Evolutionary conservation across 2,797 vertebrate species (phyloP), one percentile per base, ranked within the genome.

Genomic region (Luscinia luscinia): DNA sequence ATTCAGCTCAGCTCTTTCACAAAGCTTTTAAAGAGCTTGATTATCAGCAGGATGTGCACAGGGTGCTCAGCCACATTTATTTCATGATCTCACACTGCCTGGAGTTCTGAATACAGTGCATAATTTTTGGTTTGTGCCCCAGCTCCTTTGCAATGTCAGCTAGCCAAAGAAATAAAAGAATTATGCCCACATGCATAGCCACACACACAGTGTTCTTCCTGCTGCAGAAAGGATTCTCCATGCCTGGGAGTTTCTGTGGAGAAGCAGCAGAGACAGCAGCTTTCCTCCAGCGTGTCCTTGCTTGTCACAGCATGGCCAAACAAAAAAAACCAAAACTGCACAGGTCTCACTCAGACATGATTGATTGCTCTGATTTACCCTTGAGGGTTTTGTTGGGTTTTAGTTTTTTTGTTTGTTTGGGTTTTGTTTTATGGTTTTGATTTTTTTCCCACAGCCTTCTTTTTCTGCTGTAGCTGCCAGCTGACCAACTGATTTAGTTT

Each of bases 141-240:
- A 68, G 54, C 17, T 51, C 70, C 54, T 73, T 63, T 74, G 30
- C 32, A 30, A 27, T 11, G 19, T 46, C 30, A 41, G 43, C 38
- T 58, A 51, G 34, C 32, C 5, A 66, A 49, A 92, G 67, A 55
- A 62, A 28, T 0, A 5, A 63, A 24, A 17, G 6, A n/a, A 21
- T 19, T 27, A 0, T 34, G 26, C 26, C 18, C 0, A 0, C 22
- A 13, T 12, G 54, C n/a, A n/a, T 2, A 15, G 4, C 41, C 64
- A 58, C 6, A 18, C 28, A 13, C 24, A 62, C 1, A 23, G 11
- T 5, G n/a, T n/a, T n/a, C 46, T 61, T 87, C n/a, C 43, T 67
- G 30, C 48, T 77, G 36, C 36, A 46, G 40, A 51, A 70, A 45
- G 38, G 19, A 55, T 91, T 84, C 70, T 89, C 23, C 12, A 8